A percentile compares a stretch with the other conserved stretches of the same genome.
phyloP scores from a whole-genome alignment of 2,888 invertebrate species.

The Drosophila picticornis region DNA sequence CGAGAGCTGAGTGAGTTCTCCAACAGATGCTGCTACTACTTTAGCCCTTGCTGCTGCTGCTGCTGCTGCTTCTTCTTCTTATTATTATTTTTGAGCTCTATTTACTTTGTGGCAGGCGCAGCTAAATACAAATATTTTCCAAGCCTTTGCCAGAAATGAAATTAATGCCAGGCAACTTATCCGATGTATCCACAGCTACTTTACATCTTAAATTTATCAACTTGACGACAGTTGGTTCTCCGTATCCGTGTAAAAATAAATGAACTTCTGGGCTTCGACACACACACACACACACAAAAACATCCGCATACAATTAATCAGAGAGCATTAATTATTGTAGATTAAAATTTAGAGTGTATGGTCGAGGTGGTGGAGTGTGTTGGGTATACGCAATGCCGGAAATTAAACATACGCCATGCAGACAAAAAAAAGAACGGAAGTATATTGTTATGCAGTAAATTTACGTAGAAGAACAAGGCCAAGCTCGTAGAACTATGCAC shows the following conservation, averaged over 20 bases:
- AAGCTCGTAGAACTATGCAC: not conserved
- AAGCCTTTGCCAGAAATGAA: constrained; percentile 48
- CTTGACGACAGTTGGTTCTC: constrained; percentile 61
- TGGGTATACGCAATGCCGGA: constrained; percentile 68
- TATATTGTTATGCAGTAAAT: constrained; percentile 61
- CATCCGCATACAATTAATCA: constrained; percentile 53
- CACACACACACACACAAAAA: constrained; percentile 43
- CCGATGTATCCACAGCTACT: constrained; percentile 12
- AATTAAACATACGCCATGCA: constrained; percentile 73
- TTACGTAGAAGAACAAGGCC: constrained; percentile 3
- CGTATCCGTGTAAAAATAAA: constrained; percentile 49
- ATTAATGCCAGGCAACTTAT: constrained; percentile 36
- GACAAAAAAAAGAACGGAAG: constrained; percentile 63
- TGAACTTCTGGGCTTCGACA: constrained; percentile 30
- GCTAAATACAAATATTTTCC: constrained; percentile 44
- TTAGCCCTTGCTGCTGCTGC: not conserved
- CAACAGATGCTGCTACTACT: constrained; percentile 36
- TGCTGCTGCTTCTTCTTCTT: not conserved
- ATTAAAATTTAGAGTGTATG: constrained; percentile 12
- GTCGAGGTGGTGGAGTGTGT: not conserved
- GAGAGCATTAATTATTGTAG: constrained; percentile 57
- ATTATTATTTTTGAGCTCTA: constrained; percentile 48
- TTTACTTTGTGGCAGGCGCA: constrained; percentile 51
- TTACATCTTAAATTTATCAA: constrained; percentile 49
- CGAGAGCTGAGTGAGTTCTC: constrained; percentile 32